Conservation (phyloP, 37 sponge, comb jelly and placozoan species). For the Bolinopsis microptera region DNA sequence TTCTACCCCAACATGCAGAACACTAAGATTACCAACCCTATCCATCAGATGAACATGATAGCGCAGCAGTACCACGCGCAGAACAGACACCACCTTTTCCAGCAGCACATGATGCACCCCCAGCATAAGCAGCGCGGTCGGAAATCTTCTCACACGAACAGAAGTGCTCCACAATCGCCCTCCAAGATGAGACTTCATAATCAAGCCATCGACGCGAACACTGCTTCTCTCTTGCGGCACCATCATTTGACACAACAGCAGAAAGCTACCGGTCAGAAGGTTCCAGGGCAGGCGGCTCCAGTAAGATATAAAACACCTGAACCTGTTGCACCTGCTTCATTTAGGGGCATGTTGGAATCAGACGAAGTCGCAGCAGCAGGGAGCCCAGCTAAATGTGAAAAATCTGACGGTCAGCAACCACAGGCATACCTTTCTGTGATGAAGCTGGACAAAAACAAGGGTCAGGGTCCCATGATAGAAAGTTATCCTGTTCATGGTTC, state of each 20-base stretch:
- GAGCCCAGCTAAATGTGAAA: neutral
- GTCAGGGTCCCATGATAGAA: slow-evolving; percentile 25
- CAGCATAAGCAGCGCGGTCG: neutral
- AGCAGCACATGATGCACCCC: slow-evolving; percentile 7
- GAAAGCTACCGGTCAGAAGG: slow-evolving; percentile 12
- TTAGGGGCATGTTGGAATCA: neutral
- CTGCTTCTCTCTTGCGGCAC: neutral
- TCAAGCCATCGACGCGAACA: slow-evolving; percentile 36
- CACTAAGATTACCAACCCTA: slow-evolving; percentile 45
- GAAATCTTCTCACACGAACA: neutral
- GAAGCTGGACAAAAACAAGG: slow-evolving; percentile 35
- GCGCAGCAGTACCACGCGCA: slow-evolving; percentile 33
- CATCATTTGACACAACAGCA: slow-evolving; percentile 42
- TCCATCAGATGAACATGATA: slow-evolving; percentile 56
- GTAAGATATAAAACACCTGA: slow-evolving; percentile 13
- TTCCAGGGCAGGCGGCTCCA: neutral
- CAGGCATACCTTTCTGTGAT: slow-evolving; percentile 45
- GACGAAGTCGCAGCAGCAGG: neutral
- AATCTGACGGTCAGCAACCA: slow-evolving; percentile 5
- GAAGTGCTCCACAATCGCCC: neutral
- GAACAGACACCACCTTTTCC: neutral
- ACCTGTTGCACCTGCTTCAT: neutral
- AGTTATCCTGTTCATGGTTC: slow-evolving; percentile 40
- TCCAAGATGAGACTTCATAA: slow-evolving; percentile 41
- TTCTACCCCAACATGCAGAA: slow-evolving; percentile 44